Evolutionary conservation across 2,797 vertebrate species (phyloP).

Genomic region (Perodicticus potto): DNA sequence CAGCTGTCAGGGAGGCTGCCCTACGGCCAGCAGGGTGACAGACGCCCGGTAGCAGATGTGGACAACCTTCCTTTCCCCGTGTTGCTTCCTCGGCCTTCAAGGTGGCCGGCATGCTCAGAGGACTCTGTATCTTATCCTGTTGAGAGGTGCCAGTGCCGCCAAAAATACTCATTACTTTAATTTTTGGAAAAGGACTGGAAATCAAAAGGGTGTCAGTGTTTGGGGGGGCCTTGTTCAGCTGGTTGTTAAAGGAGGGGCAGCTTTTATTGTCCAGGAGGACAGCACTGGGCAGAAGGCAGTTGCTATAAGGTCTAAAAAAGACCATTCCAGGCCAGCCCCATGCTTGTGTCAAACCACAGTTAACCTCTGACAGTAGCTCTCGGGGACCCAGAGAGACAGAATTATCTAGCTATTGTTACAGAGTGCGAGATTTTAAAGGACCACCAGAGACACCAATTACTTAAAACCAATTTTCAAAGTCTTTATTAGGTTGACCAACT

Average conservation of each 20-base stretch:
- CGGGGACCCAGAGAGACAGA: background rate
- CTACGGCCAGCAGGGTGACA: background rate
- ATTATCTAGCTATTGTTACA: too few relatives aligned
- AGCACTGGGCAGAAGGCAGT: background rate
- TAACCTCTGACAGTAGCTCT: background rate
- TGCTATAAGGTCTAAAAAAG: background rate
- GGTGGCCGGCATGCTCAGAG: background rate
- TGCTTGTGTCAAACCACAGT: background rate
- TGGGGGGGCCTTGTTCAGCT: background rate
- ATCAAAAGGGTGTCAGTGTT: background rate
- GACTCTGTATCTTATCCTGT: background rate
- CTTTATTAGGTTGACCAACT: too few relatives aligned
- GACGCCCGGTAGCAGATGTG: background rate
- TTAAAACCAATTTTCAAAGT: too few relatives aligned
- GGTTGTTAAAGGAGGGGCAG: background rate
- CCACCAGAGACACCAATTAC: too few relatives aligned
- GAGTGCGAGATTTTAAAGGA: too few relatives aligned
- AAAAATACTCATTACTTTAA: slow-evolving; percentile 2
- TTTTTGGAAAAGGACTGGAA: background rate
- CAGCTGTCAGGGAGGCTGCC: background rate
- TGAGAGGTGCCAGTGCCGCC: background rate
- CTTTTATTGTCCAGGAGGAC: background rate
- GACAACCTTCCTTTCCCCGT: background rate
- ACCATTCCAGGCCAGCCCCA: background rate
- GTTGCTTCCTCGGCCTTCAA: background rate